Percentiles rank a stretch among this genome's conserved stretches.
These are phyloP conservation scores for Mirounga angustirostris DNA, from an alignment of 2,113 vertebrate species.

Conservation along the genomic window DNA sequence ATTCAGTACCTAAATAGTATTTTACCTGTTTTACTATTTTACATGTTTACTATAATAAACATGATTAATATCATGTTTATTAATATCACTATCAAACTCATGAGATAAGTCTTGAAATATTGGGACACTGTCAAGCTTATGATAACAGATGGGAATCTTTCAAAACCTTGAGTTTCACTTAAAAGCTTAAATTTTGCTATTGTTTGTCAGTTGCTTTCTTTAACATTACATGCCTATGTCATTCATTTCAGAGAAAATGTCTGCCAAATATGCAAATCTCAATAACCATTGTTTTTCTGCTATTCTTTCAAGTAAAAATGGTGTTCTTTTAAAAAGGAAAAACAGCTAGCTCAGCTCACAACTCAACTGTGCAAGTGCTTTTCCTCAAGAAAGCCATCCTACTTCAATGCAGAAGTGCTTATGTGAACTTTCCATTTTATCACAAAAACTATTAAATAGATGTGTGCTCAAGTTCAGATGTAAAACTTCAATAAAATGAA, in stretches of 20 bases:
- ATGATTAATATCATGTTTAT: too few relatives aligned
- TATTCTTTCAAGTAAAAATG: neutral
- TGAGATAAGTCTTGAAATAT: neutral
- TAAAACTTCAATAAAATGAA: neutral
- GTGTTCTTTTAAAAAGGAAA: neutral
- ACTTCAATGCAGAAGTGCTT: neutral
- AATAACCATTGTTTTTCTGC: neutral
- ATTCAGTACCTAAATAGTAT: neutral
- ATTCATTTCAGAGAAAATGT: neutral
- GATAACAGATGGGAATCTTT: neutral
- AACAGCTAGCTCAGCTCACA: neutral
- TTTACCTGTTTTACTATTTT: neutral
- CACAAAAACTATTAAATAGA: neutral
- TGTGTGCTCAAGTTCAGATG: neutral
- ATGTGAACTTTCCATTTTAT: neutral
- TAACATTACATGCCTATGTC: neutral
- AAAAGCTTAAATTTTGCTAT: neutral
- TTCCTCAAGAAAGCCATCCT: neutral
- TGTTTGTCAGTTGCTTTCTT: neutral
- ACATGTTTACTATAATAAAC: too few relatives aligned
- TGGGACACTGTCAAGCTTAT: neutral
- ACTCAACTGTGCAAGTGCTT: neutral
- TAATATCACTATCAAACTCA: neutral
- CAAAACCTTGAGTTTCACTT: neutral
- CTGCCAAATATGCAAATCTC: neutral